Conservation (phyloP, 2,888 invertebrate genomes). For the Ceraclea dissimilis region DNA sequence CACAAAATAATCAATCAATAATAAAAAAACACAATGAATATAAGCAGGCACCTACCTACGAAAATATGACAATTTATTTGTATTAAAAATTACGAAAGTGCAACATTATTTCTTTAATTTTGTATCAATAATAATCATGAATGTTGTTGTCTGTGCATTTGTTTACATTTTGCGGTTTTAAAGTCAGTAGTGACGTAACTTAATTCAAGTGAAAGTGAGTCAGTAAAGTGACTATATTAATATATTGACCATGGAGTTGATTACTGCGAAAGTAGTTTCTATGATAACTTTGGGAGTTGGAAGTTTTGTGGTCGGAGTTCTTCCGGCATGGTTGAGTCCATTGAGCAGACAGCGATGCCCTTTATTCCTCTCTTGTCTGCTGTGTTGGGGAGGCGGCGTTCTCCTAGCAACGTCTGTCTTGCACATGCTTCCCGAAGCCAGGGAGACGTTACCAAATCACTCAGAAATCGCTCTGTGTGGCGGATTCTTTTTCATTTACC, state of each 20-base stretch:
- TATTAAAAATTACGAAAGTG: no score
- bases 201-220: no score
- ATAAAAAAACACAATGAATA: no score
- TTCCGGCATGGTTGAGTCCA: slow-evolving; percentile 59
- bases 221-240: no score
- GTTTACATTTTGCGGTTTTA: no score
- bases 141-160: no score
- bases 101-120: no score
- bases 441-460: slow-evolving; percentile 49
- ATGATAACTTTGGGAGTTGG: slow-evolving; percentile 60
- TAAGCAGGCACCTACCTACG: no score
- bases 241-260: slow-evolving; percentile 45
- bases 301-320: slow-evolving; percentile 61
- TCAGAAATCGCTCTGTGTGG: slow-evolving; percentile 59
- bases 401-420: slow-evolving; percentile 67
- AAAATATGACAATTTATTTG: no score
- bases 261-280: slow-evolving; percentile 56
- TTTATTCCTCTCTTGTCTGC: slow-evolving; percentile 56
- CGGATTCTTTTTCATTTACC: slow-evolving; percentile 65
- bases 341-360: slow-evolving; percentile 52
- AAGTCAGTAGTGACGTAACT: no score
- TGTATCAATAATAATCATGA: no score
- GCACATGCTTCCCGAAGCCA: slow-evolving; percentile 76
- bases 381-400: slow-evolving; percentile 78
- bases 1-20: no score